Conservation (phyloP, 2,797 vertebrate species). For the Sebastes taczanowskii region DNA sequence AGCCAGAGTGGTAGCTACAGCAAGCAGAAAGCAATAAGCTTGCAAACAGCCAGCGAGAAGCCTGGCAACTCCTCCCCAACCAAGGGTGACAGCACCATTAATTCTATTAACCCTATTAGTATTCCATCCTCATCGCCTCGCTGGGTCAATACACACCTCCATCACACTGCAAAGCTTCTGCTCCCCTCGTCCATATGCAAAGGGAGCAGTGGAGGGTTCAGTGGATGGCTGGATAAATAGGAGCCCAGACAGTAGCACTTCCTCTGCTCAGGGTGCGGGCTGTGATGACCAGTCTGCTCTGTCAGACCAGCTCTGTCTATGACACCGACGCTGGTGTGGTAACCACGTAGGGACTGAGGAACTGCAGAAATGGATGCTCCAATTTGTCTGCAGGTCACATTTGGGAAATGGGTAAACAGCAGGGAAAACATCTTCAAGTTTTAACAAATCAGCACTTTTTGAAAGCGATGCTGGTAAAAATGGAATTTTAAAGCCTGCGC, state of each 20-base stretch:
- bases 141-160: slow-evolving; percentile 75
- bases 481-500: background rate
- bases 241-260: slow-evolving; percentile 26
- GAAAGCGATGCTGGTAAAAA: background rate
- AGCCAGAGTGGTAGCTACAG: slow-evolving; percentile 22
- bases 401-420: background rate
- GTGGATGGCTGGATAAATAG: slow-evolving; percentile 49
- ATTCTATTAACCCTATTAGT: slow-evolving; percentile 79
- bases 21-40: slow-evolving; percentile 45
- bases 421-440: background rate
- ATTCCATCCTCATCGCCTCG: slow-evolving; percentile 65
- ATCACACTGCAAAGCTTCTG: slow-evolving; percentile 59
- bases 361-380: background rate
- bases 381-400: slow-evolving; percentile 11
- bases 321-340: background rate
- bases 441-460: background rate
- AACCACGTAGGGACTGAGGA: background rate
- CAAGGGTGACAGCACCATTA: slow-evolving; percentile 75
- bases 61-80: slow-evolving; percentile 53
- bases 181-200: slow-evolving; percentile 47
- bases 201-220: slow-evolving; percentile 32
- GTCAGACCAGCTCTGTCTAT: background rate
- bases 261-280: background rate
- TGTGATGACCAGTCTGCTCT: slow-evolving; percentile 7
- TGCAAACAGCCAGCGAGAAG: slow-evolving; percentile 32